Evolutionary conservation across 2,888 invertebrate species (phyloP).

Genomic region (Lypha dubia): DNA sequence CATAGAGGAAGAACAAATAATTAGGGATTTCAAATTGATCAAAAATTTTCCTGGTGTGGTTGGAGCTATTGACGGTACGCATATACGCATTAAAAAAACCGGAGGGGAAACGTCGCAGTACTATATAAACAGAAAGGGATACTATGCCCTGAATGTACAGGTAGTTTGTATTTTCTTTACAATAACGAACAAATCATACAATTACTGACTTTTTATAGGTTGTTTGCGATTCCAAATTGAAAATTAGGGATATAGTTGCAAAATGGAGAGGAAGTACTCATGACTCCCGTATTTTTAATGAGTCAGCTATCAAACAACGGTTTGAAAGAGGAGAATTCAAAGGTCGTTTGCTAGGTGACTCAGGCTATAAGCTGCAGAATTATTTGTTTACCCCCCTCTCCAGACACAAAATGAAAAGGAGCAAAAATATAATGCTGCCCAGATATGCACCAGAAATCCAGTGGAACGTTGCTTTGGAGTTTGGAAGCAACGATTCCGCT

Average conservation of each 20-base stretch:
- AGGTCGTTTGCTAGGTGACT: constrained; percentile 19
- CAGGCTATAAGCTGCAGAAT: not conserved
- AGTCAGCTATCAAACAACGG: too few relatives aligned
- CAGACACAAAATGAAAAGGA: constrained; percentile 8
- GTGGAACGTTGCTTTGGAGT: too few relatives aligned
- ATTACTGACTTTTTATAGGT: not conserved
- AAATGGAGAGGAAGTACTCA: too few relatives aligned
- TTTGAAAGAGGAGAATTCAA: too few relatives aligned
- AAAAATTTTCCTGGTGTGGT: not conserved
- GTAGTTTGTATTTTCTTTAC: not conserved
- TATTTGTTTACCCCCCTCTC: not conserved
- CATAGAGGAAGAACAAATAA: not conserved
- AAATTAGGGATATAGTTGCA: not conserved
- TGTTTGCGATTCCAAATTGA: constrained; percentile 7
- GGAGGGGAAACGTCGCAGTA: not conserved
- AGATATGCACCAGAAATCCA: constrained; percentile 13
- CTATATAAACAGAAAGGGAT: not conserved
- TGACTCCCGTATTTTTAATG: too few relatives aligned
- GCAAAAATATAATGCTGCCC: not conserved
- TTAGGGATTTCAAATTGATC: too few relatives aligned
- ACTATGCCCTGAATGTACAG: not conserved
- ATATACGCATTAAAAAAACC: not conserved
- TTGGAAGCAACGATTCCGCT: too few relatives aligned
- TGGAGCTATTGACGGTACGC: not conserved
- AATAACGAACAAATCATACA: not conserved